phyloP scores from a whole-genome alignment of 2,888 invertebrate species.

The Tolmerus cingulatus region DNA sequence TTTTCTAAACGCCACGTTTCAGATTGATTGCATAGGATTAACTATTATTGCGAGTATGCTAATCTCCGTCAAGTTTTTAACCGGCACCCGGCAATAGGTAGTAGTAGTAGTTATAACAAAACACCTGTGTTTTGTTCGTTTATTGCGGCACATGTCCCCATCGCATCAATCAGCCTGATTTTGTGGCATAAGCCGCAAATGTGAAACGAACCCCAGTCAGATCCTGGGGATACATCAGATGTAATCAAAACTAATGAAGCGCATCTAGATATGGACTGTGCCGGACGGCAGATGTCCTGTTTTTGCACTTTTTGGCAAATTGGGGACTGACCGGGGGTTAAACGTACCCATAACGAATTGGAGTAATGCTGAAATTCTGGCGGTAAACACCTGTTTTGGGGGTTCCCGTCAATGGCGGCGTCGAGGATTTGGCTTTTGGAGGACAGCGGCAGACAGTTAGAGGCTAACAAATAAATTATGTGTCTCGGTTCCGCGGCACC shows the following conservation, averaged over 20 bases:
- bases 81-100: not conserved
- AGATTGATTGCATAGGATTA: not conserved
- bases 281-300: not conserved
- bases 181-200: constrained; percentile 26
- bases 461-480: constrained; percentile 3
- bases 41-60: constrained; percentile 23
- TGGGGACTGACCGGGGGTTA: not conserved
- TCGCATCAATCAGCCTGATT: constrained; percentile 31
- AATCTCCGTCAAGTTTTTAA: constrained; percentile 17
- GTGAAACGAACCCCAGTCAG: not conserved
- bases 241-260: constrained; percentile 34
- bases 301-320: not conserved
- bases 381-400: constrained; percentile 16
- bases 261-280: constrained; percentile 5
- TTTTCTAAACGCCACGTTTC: not conserved
- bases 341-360: not conserved
- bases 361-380: not conserved
- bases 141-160: constrained; percentile 25
- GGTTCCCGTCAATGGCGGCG: not conserved
- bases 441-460: not conserved
- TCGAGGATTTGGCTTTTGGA: not conserved
- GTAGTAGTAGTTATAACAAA: not conserved
- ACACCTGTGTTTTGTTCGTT: not conserved
- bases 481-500: not conserved
- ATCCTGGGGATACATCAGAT: not conserved